A percentile compares a stretch with the other conserved stretches of the same genome.
Evolutionary conservation across 2,888 invertebrate species (phyloP).

Genomic region (Stenotaenia linearis): DNA sequence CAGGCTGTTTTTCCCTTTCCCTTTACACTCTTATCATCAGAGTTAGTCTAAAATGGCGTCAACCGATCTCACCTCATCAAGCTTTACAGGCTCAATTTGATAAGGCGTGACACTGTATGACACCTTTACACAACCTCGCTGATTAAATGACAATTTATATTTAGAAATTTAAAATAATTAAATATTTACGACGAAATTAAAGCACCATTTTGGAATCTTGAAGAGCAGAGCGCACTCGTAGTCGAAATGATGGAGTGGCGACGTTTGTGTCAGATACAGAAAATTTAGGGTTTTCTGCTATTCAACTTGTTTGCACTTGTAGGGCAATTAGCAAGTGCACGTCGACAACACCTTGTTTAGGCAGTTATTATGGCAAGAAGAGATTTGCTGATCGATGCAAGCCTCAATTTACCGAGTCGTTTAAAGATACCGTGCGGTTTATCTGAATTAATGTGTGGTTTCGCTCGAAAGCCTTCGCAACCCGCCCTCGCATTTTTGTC

Average conservation of each 20-base stretch:
- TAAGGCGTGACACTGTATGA: neutral
- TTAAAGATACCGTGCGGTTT: neutral
- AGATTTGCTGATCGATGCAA: neutral
- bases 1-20: slow-evolving; percentile 13
- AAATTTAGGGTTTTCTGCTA: neutral
- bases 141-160: too few species aligned
- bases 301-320: neutral
- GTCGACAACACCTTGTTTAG: slow-evolving; percentile 3
- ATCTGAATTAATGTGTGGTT: slow-evolving; percentile 1
- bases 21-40: neutral
- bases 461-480: neutral
- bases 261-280: slow-evolving; percentile 10
- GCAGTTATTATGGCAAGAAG: neutral
- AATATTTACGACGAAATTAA: too few species aligned
- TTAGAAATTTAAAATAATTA: too few species aligned
- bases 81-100: neutral
- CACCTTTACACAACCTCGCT: too few species aligned
- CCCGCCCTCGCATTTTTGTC: neutral
- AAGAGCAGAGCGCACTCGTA: neutral
- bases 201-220: too few species aligned
- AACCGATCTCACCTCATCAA: slow-evolving; percentile 21
- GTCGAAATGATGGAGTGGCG: neutral
- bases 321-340: neutral
- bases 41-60: slow-evolving; percentile 1
- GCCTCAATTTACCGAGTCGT: neutral